Evolutionary conservation across 2,113 vertebrate species (phyloP).

Genomic region (Ranitomeya imitator): DNA sequence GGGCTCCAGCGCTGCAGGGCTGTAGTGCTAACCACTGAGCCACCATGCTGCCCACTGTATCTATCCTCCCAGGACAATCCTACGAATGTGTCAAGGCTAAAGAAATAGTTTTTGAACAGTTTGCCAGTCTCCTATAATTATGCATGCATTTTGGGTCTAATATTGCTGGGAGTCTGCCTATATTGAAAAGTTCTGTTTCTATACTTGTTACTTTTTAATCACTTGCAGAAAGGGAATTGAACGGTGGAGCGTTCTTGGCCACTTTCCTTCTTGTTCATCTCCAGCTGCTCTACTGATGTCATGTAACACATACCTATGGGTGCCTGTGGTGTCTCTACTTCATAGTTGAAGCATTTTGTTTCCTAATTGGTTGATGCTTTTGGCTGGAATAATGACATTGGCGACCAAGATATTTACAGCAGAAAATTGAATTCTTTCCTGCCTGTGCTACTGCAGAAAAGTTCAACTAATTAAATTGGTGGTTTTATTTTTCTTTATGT

Average conservation of each 20-base stretch:
- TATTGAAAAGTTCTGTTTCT: constrained; percentile 1
- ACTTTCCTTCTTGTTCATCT: constrained; percentile 42
- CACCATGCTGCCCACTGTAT: neutral
- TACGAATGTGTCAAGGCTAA: too few relatives aligned
- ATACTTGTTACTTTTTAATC: constrained; percentile 34
- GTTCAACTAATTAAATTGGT: constrained; percentile 78
- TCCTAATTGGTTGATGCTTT: constrained; percentile 60
- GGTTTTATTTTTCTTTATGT: constrained; percentile 77
- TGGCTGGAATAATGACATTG: constrained; percentile 53
- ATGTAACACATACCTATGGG: constrained; percentile 25
- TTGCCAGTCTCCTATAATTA: neutral
- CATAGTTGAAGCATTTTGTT: constrained; percentile 55
- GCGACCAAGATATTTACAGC: constrained; percentile 65
- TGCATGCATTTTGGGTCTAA: neutral
- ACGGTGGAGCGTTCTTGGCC: neutral
- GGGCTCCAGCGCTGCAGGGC: too few relatives aligned
- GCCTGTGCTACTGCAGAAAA: constrained; percentile 68
- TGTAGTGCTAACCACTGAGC: too few relatives aligned
- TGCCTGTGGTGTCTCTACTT: constrained; percentile 42
- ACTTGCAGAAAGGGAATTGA: constrained; percentile 35
- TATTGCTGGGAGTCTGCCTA: neutral
- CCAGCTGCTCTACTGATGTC: constrained; percentile 53
- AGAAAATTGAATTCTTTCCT: constrained; percentile 70
- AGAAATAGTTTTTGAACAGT: neutral
- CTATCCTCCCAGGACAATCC: neutral